Evolutionary conservation across 2,113 vertebrate genomes (phyloP).

Genomic region (Stomatorhinus ivindoensis): DNA sequence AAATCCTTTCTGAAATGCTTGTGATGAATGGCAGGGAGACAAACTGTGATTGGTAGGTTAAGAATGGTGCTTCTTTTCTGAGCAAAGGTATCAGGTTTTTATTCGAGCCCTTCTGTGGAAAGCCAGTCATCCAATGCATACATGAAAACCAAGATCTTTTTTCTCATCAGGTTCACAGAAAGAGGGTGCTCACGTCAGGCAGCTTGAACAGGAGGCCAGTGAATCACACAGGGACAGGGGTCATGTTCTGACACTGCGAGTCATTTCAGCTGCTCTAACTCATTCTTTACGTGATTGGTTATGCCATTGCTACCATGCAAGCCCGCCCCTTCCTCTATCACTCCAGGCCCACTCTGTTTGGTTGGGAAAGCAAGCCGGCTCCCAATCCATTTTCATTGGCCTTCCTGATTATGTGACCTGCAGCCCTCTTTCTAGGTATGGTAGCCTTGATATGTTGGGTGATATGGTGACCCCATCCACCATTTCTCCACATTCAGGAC

Average conservation of each 20-base stretch:
- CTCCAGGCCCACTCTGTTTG: constrained; percentile 1
- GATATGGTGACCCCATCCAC: neutral
- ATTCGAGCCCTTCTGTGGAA: neutral
- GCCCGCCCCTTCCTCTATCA: neutral
- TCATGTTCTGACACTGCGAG: neutral
- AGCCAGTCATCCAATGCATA: neutral
- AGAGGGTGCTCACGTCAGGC: neutral
- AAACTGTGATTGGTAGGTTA: neutral
- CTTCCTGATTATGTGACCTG: neutral
- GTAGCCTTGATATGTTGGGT: neutral
- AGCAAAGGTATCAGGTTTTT: constrained; percentile 4
- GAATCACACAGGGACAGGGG: neutral
- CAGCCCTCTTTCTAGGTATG: neutral
- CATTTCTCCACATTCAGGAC: neutral
- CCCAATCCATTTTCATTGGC: neutral
- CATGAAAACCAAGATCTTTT: neutral
- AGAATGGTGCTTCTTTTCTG: neutral
- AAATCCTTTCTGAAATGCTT: constrained; percentile 11
- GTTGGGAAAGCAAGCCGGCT: neutral
- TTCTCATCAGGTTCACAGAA: neutral
- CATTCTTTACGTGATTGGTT: neutral
- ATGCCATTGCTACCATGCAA: neutral
- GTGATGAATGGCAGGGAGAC: constrained; percentile 5
- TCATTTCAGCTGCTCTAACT: neutral
- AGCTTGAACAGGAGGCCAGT: neutral